A percentile compares a stretch with the other conserved stretches of the same genome.
Evolutionary conservation across 2,113 vertebrate species (phyloP).

Genomic region (Plotosus lineatus): DNA sequence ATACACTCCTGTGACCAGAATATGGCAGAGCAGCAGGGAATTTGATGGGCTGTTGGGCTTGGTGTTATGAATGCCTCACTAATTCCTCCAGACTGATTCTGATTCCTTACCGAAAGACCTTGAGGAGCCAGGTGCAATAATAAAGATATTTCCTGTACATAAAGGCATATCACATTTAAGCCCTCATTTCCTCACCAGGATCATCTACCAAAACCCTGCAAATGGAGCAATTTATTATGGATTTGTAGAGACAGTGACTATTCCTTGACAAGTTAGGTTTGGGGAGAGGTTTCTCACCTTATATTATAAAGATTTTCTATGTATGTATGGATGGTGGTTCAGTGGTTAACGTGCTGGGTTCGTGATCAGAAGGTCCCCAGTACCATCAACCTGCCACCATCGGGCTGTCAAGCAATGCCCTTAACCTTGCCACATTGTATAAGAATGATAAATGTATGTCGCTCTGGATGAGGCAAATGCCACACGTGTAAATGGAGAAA

Average conservation of each 20-base stretch:
- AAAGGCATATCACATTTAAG: constrained; percentile 31
- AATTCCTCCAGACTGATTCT: constrained; percentile 22
- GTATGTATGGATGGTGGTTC: too few relatives aligned
- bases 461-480: too few relatives aligned
- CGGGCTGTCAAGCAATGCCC: too few relatives aligned
- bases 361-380: too few relatives aligned
- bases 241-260: constrained; percentile 4
- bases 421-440: too few relatives aligned
- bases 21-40: not conserved
- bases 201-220: constrained; percentile 22
- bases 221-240: constrained; percentile 31
- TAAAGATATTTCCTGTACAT: constrained; percentile 40
- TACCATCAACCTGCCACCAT: too few relatives aligned
- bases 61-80: constrained; percentile 22
- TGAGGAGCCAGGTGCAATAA: constrained; percentile 18
- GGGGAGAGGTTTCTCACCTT: not conserved
- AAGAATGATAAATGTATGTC: too few relatives aligned
- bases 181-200: constrained; percentile 37
- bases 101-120: constrained; percentile 13
- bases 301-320: constrained; percentile 12
- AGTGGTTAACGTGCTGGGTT: too few relatives aligned
- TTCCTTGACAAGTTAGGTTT: constrained; percentile 6
- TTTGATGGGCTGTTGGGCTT: constrained; percentile 32
- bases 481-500: too few relatives aligned
- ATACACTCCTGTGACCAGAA: constrained; percentile 2